Percentiles rank a stretch among this genome's conserved stretches.
These are phyloP conservation scores for Amblyraja radiata DNA, from an alignment of 2,797 vertebrate species.

Conservation along the genomic window DNA sequence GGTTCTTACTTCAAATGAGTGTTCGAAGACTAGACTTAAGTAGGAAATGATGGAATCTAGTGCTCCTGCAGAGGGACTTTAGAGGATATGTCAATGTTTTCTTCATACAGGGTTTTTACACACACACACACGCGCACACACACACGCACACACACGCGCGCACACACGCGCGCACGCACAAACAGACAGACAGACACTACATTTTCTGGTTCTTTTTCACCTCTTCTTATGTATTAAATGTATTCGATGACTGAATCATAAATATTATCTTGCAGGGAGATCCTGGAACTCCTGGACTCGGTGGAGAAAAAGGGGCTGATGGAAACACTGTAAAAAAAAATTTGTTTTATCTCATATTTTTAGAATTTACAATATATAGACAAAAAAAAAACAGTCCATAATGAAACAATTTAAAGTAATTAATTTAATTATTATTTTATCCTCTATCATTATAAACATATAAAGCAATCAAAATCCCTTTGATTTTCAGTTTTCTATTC, in stretches of 20 bases:
- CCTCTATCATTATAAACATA: neutral
- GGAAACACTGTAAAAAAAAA: slow-evolving; percentile 69
- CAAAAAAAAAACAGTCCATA: neutral
- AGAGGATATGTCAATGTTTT: neutral
- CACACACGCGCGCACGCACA: too few relatives aligned
- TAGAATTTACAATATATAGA: neutral
- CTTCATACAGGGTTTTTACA: neutral
- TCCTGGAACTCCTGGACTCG: slow-evolving; percentile 54
- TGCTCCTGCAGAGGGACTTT: neutral
- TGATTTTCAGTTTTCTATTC: neutral
- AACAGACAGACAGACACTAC: too few relatives aligned
- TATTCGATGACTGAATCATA: neutral
- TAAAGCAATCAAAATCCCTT: neutral
- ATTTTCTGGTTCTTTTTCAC: neutral
- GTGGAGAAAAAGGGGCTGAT: slow-evolving; percentile 59
- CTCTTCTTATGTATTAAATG: neutral
- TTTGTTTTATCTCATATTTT: neutral
- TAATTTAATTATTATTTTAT: neutral
- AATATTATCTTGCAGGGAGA: slow-evolving; percentile 56
- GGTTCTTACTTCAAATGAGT: neutral
- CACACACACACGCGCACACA: too few relatives aligned
- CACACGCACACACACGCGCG: neutral
- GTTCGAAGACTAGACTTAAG: neutral
- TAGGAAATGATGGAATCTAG: neutral
- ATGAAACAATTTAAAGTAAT: neutral